Percentiles rank a stretch among this genome's conserved stretches.
Evolutionary conservation across 2,113 vertebrate genomes (phyloP).

Genomic region (Choloepus hoffmanni): DNA sequence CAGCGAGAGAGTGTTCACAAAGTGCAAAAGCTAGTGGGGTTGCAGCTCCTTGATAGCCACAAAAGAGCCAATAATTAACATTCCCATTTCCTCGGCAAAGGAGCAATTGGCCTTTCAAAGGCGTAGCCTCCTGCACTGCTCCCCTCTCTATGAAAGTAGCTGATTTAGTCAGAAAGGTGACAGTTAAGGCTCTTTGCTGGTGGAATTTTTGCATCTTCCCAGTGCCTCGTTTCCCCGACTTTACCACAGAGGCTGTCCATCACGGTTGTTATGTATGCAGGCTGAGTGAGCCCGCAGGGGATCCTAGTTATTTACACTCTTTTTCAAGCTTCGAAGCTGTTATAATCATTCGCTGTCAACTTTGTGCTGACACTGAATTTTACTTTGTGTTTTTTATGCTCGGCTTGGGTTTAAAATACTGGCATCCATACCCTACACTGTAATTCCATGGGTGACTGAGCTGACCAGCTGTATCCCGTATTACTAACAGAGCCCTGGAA

Average conservation of each 20-base stretch:
- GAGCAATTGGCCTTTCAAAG: conserved; percentile 74
- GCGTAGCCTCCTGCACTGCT: conserved; percentile 70
- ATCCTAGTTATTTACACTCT: conserved; percentile 94
- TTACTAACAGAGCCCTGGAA: conserved; percentile 84
- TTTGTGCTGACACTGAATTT: conserved; percentile 93
- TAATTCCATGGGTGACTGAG: conserved; percentile 89
- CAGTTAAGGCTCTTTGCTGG: conserved; percentile 89
- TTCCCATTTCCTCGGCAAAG: conserved; percentile 76
- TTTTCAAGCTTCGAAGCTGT: conserved; percentile 93
- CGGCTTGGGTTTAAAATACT: conserved; percentile 89
- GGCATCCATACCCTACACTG: conserved; percentile 87
- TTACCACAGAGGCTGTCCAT: conserved; percentile 90
- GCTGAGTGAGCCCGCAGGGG: conserved; percentile 90
- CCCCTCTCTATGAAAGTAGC: conserved; percentile 84
- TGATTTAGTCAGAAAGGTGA: conserved; percentile 91
- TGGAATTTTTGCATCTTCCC: conserved; percentile 89
- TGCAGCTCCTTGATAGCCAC: conserved; percentile 57
- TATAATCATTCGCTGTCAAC: conserved; percentile 95
- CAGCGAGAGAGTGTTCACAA: conserved; percentile 43
- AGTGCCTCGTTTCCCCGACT: conserved; percentile 82
- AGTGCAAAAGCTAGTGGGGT: conserved; percentile 57
- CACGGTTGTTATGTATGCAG: conserved; percentile 91
- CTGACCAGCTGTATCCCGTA: conserved; percentile 86
- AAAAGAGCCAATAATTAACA: conserved; percentile 75
- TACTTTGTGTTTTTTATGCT: conserved; percentile 92